phyloP scores from a whole-genome alignment of 2,113 vertebrate species.

The Syngnathus floridae region DNA sequence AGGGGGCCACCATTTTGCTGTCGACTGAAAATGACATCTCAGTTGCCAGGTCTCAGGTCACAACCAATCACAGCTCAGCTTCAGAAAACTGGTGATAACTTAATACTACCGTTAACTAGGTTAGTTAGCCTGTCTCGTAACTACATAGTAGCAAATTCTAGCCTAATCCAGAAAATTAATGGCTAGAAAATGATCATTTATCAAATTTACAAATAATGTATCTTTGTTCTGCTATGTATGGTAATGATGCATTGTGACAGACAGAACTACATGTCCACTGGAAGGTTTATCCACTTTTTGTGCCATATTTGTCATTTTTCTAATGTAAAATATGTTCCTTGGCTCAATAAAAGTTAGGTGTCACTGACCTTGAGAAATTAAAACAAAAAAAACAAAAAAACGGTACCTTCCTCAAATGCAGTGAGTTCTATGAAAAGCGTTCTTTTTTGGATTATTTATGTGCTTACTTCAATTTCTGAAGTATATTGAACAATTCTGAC shows the following conservation, averaged over 20 bases:
- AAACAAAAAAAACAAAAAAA: not conserved
- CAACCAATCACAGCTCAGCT: no score
- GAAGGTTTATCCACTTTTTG: no score
- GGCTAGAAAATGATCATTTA: not conserved
- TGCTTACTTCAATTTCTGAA: not conserved
- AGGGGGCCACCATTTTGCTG: no score
- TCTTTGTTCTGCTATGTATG: not conserved
- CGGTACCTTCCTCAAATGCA: not conserved
- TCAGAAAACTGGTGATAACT: no score
- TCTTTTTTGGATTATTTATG: not conserved
- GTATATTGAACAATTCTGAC: slow-evolving; percentile 15
- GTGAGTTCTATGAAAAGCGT: not conserved
- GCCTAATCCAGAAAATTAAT: no score
- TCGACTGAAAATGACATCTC: no score
- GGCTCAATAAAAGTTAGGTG: not conserved
- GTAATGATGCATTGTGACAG: not conserved
- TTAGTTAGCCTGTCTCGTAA: no score
- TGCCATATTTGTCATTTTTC: not conserved
- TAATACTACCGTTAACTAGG: no score
- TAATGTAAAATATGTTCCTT: not conserved
- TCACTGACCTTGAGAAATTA: not conserved
- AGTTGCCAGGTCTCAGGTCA: no score
- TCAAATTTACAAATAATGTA: not conserved
- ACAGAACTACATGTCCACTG: no score
- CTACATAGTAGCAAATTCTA: no score